Evolutionary conservation across 2,888 invertebrate genomes (phyloP).

Genomic region (Argyra leucocephala): DNA sequence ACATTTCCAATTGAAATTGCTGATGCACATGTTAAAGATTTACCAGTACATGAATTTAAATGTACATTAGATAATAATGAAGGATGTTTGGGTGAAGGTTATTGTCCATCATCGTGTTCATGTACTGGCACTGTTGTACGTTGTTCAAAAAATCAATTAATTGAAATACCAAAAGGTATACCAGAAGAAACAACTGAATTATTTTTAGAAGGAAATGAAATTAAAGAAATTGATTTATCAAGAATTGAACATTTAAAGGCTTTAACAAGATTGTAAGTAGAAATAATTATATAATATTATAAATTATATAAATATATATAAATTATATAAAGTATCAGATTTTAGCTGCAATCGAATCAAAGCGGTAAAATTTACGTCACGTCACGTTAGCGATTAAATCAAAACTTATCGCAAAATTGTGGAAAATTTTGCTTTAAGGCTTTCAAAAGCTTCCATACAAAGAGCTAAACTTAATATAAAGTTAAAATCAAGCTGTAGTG

Average conservation of each 20-base stretch:
- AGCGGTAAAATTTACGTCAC: too few species aligned
- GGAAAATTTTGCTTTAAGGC: too few species aligned
- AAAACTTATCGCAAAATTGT: too few species aligned
- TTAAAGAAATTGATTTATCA: constrained; percentile 71
- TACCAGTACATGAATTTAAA: constrained; percentile 78
- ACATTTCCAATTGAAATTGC: constrained; percentile 64
- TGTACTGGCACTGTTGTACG: constrained; percentile 88
- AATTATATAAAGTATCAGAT: too few species aligned
- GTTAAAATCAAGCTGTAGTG: too few species aligned
- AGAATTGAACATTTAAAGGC: constrained; percentile 76
- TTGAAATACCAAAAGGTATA: constrained; percentile 75
- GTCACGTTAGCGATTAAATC: too few species aligned
- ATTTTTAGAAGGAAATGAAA: constrained; percentile 93
- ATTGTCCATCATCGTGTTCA: constrained; percentile 81
- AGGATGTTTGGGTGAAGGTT: constrained; percentile 80
- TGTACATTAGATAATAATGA: constrained; percentile 71
- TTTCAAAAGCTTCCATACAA: too few species aligned
- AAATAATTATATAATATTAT: too few species aligned
- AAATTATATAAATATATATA: too few species aligned
- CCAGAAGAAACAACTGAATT: constrained; percentile 91
- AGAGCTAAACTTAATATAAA: too few species aligned
- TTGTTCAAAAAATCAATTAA: constrained; percentile 73
- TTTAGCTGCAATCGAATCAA: too few species aligned
- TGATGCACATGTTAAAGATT: constrained; percentile 66
- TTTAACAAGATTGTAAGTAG: constrained; percentile 73